Percentiles rank a stretch among this genome's conserved stretches.
phyloP scores from a whole-genome alignment of 1,140 invertebrate species.

The Cecropterus lyciades region DNA sequence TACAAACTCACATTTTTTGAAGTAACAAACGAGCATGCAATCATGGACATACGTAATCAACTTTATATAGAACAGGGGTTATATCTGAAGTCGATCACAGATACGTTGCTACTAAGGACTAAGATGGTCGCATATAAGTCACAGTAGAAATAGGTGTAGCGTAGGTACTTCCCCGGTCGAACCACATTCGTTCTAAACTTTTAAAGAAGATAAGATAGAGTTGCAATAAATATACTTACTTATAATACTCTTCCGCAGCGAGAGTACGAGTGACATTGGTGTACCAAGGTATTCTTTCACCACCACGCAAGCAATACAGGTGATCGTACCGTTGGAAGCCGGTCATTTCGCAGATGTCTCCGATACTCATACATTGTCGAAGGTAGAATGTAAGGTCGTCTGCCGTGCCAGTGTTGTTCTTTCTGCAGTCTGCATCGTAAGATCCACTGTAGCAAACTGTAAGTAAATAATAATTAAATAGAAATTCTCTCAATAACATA shows the following conservation, averaged over 20 bases:
- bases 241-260: constrained; percentile 86
- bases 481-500: too few species aligned
- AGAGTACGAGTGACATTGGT: constrained; percentile 71
- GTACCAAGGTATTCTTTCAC: constrained; percentile 62
- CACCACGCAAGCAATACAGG: constrained; percentile 69
- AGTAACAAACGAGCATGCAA: too few species aligned
- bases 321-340: constrained; percentile 69
- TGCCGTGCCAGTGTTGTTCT: constrained; percentile 59
- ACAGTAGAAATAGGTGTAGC: too few species aligned
- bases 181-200: too few species aligned
- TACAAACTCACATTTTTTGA: too few species aligned
- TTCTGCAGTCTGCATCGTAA: constrained; percentile 75
- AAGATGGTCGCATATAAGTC: too few species aligned
- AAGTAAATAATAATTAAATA: constrained; percentile 8
- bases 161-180: too few species aligned
- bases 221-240: constrained; percentile 78
- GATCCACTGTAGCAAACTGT: constrained; percentile 85
- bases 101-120: too few species aligned
- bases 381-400: constrained; percentile 80
- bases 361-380: constrained; percentile 79
- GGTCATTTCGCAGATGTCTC: constrained; percentile 74
- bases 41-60: too few species aligned
- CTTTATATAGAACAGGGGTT: too few species aligned
- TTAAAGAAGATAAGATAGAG: too few species aligned
- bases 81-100: too few species aligned